Evolutionary conservation across 2,888 invertebrate species (phyloP), one percentile per base, ranked within the genome.

Genomic region (Drosophila ustulata): DNA sequence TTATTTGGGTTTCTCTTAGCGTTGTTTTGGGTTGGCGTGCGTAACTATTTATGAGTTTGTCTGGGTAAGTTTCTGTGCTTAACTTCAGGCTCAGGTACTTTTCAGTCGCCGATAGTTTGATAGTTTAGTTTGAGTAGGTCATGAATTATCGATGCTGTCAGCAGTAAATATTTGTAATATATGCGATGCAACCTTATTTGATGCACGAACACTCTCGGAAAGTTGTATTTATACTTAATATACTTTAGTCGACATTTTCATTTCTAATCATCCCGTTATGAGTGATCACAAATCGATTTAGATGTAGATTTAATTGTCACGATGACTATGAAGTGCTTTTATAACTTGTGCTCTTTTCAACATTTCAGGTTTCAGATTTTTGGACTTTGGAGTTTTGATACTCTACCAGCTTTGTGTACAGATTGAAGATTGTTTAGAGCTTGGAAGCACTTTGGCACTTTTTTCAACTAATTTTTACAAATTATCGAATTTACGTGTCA

Each of bases 81-180:
- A 66, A 67, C 66, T 26, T n/a, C 37, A 28, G 53, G 46, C 52
- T 51, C 56, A 72, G 64, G 55, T 43, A 30, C 52, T 65, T 37
- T 51, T 58, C 58, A 47, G 64, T 37, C 63, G 3, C 41, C 45
- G 52, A 45, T 52, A 52, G 32, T 28, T 45, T 46, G 41, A 23
- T 18, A 53, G 41, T 11, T 53, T 56, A 72, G 76, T 82, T 85
- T 89, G 88, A 89, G 84, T 88, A 85, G 85, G 86, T 86, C 89
- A 80, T 86, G 89, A 86, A 86, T 86, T 89, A 86, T 89, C 89
- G 89, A 86, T 86, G 89, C 89, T 86, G 86, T 86, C 86, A 86
- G 84, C 83, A 85, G 75, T 89, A 89, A 84, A 84, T 84, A 89
- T 84, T 89, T 78, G 70, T 78, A 73, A 83, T 83, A 88, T 81